Evolutionary conservation across 1,140 invertebrate species (phyloP).

Genomic region (Panagrolaimus sp.): DNA sequence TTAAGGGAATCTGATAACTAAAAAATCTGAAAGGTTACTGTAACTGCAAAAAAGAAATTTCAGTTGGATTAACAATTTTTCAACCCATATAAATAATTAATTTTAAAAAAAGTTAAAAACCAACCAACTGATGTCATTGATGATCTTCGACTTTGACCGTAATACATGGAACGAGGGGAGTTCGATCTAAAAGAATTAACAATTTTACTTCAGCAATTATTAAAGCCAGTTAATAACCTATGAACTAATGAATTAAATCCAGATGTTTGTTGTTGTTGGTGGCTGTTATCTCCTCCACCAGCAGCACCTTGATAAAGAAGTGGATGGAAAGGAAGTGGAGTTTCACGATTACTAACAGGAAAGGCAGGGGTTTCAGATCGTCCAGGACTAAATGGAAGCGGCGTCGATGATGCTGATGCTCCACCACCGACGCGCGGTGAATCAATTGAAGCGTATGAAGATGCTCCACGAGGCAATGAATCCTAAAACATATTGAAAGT

Average conservation of each 20-base stretch:
- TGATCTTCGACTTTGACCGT: constrained; percentile 43
- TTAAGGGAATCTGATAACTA: too few relatives aligned
- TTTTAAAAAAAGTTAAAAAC: constrained; percentile 13
- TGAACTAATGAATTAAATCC: neutral
- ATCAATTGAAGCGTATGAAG: neutral
- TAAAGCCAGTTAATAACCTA: neutral
- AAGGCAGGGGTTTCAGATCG: constrained; percentile 80
- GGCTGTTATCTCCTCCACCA: neutral
- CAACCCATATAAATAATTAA: too few relatives aligned
- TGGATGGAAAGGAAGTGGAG: constrained; percentile 56
- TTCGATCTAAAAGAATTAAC: constrained; percentile 24
- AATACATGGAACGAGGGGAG: constrained; percentile 47
- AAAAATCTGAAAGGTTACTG: too few relatives aligned
- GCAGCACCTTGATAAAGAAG: constrained; percentile 46
- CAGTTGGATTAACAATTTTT: too few relatives aligned
- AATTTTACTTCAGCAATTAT: too few relatives aligned
- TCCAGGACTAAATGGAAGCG: constrained; percentile 30
- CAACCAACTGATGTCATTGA: constrained; percentile 50
- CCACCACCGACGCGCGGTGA: neutral
- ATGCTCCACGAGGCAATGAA: neutral
- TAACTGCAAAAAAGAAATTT: too few relatives aligned
- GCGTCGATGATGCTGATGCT: constrained; percentile 15
- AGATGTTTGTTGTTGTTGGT: too few relatives aligned
- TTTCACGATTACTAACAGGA: constrained; percentile 64
- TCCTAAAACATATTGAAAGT: too few relatives aligned